Percentiles rank a stretch among this genome's conserved stretches.
Evolutionary conservation across 1,140 invertebrate genomes (phyloP).

Genomic region (Pantala flavescens): DNA sequence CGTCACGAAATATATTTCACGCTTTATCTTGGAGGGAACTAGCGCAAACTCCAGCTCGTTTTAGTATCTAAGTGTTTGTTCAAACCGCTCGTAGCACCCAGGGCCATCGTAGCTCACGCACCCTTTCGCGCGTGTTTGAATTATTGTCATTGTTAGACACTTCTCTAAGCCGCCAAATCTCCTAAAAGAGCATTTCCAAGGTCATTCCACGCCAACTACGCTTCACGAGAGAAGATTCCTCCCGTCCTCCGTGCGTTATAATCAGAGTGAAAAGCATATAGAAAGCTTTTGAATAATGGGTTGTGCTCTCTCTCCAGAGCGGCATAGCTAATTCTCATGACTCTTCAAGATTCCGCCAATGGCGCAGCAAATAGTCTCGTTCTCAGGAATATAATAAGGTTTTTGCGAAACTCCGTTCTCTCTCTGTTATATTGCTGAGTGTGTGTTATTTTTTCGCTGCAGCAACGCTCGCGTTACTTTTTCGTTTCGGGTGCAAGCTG

Average conservation of each 20-base stretch:
- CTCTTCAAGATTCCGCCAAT: slow-evolving; percentile 1
- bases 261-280: slow-evolving; percentile 2
- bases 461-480: not conserved
- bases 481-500: not conserved
- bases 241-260: not conserved
- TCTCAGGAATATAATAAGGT: not conserved
- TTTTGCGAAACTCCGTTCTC: not conserved
- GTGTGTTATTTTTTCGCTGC: not conserved
- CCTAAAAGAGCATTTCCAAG: too few relatives aligned
- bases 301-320: not conserved
- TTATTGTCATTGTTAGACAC: too few relatives aligned
- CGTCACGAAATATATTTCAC: too few relatives aligned
- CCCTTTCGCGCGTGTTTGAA: too few relatives aligned
- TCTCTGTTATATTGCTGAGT: not conserved
- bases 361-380: not conserved
- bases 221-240: not conserved
- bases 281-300: not conserved
- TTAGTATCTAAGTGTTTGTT: too few relatives aligned
- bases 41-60: too few relatives aligned
- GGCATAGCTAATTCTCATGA: slow-evolving; percentile 9
- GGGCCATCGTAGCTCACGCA: too few relatives aligned
- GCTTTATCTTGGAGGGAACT: too few relatives aligned
- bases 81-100: too few relatives aligned
- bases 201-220: too few relatives aligned
- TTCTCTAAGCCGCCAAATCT: too few relatives aligned